Conservation (phyloP, 2,888 invertebrate genomes). For the Dorcus hopei region DNA sequence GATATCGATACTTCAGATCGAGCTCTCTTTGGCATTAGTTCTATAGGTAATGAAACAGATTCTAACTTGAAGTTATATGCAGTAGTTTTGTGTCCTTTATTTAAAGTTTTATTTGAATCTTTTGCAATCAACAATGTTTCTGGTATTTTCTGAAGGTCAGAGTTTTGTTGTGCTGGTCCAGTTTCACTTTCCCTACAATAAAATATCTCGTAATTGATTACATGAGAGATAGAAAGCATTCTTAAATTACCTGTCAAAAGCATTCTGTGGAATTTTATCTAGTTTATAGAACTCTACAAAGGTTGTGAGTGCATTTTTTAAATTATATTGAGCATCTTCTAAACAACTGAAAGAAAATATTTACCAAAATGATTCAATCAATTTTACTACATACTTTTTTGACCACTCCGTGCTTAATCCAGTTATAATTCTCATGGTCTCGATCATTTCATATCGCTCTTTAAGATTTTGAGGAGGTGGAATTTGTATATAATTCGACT, state of each 20-base stretch:
- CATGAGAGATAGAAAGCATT: too few relatives aligned
- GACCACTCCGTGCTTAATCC: conserved; percentile 40
- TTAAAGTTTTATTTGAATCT: too few relatives aligned
- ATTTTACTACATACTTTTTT: conserved; percentile 35
- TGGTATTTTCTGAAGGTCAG: too few relatives aligned
- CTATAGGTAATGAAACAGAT: too few relatives aligned
- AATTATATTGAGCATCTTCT: conserved; percentile 62
- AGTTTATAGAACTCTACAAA: conserved; percentile 48
- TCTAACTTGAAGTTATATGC: too few relatives aligned
- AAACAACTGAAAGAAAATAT: conserved; percentile 54
- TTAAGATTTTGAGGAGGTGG: conserved; percentile 29
- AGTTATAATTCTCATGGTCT: conserved; percentile 36
- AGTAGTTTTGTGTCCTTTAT: too few relatives aligned
- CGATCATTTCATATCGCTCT: conserved; percentile 35
- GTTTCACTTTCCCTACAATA: too few relatives aligned
- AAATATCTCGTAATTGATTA: too few relatives aligned
- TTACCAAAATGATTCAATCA: neutral
- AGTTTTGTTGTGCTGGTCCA: too few relatives aligned
- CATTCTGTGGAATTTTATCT: conserved; percentile 40
- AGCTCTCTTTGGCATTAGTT: too few relatives aligned
- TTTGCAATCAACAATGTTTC: too few relatives aligned
- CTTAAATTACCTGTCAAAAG: conserved; percentile 27
- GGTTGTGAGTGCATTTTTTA: conserved; percentile 51
- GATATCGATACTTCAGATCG: too few relatives aligned
- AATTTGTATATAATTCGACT: conserved; percentile 15